These are phyloP conservation scores for Apeira syringaria DNA, from an alignment of 2,888 invertebrate genomes.

Conservation along the genomic window DNA sequence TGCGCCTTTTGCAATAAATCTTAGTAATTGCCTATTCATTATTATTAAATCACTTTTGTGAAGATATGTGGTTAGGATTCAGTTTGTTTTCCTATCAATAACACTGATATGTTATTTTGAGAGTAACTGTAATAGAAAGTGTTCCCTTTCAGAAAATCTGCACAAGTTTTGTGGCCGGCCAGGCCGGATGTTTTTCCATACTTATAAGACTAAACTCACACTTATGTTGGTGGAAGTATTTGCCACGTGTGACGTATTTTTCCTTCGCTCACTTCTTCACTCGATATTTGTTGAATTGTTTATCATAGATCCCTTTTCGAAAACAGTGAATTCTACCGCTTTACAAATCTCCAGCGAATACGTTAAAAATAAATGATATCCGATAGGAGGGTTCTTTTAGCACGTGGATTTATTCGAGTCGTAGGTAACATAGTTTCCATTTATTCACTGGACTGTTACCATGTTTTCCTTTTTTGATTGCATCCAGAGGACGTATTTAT, in stretches of 20 bases:
- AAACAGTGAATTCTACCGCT: slow-evolving; percentile 39
- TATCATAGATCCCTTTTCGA: slow-evolving; percentile 42
- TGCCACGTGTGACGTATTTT: too few relatives aligned
- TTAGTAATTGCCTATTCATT: not conserved
- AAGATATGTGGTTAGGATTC: slow-evolving; percentile 11
- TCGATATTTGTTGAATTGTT: slow-evolving; percentile 53
- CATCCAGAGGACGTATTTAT: not conserved
- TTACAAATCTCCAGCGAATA: slow-evolving; percentile 38
- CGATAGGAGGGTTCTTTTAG: slow-evolving; percentile 40
- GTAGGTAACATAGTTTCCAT: slow-evolving; percentile 49
- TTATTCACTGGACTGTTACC: slow-evolving; percentile 43
- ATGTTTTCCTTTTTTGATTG: slow-evolving; percentile 7
- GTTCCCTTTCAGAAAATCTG: slow-evolving; percentile 23
- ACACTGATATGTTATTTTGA: slow-evolving; percentile 21
- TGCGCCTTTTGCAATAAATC: not conserved
- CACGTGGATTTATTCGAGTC: slow-evolving; percentile 50
- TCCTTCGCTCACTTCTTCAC: slow-evolving; percentile 37
- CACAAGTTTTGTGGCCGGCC: slow-evolving; percentile 18
- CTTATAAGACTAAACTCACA: slow-evolving; percentile 43
- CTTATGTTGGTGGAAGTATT: slow-evolving; percentile 47
- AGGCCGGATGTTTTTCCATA: slow-evolving; percentile 50
- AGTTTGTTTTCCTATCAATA: slow-evolving; percentile 24
- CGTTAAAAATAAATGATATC: slow-evolving; percentile 50
- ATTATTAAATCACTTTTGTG: slow-evolving; percentile 6
- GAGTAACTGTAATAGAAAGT: slow-evolving; percentile 25